phyloP scores from a whole-genome alignment of 2,113 vertebrate genomes.

The Catagonus wagneri region DNA sequence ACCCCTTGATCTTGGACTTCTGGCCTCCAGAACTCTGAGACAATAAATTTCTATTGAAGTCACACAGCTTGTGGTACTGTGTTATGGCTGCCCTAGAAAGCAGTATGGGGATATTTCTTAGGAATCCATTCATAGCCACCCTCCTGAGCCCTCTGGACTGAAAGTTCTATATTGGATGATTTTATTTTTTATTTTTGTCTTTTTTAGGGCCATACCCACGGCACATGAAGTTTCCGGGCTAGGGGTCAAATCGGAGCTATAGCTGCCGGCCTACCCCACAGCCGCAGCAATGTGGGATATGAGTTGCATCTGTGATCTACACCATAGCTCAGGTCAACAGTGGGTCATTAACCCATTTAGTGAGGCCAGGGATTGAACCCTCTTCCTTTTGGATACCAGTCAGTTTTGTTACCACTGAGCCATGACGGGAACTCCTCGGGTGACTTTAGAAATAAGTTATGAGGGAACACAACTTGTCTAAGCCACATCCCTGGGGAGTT shows the following conservation, averaged over 20 bases:
- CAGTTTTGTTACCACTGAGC: too few relatives aligned
- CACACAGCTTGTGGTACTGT: not conserved
- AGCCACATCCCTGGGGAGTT: not conserved
- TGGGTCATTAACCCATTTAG: too few relatives aligned
- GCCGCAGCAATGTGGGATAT: too few relatives aligned
- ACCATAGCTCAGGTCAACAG: too few relatives aligned
- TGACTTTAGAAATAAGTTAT: slow-evolving; percentile 11
- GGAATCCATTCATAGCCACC: not conserved
- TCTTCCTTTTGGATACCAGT: too few relatives aligned
- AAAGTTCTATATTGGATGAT: not conserved
- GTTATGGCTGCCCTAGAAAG: not conserved
- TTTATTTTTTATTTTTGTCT: not conserved
- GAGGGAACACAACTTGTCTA: not conserved
- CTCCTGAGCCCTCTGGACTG: not conserved
- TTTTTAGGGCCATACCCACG: too few relatives aligned
- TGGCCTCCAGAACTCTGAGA: not conserved
- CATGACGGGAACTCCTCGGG: not conserved
- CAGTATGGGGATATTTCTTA: not conserved
- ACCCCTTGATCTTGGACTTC: not conserved
- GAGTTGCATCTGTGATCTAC: too few relatives aligned
- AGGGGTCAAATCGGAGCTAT: too few relatives aligned
- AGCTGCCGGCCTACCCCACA: too few relatives aligned
- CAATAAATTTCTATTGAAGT: not conserved
- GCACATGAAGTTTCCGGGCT: too few relatives aligned
- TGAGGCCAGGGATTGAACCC: too few relatives aligned